Evolutionary conservation across 2,888 invertebrate species (phyloP), one percentile per base, ranked within the genome.

Genomic region (Stramonita haemastoma): DNA sequence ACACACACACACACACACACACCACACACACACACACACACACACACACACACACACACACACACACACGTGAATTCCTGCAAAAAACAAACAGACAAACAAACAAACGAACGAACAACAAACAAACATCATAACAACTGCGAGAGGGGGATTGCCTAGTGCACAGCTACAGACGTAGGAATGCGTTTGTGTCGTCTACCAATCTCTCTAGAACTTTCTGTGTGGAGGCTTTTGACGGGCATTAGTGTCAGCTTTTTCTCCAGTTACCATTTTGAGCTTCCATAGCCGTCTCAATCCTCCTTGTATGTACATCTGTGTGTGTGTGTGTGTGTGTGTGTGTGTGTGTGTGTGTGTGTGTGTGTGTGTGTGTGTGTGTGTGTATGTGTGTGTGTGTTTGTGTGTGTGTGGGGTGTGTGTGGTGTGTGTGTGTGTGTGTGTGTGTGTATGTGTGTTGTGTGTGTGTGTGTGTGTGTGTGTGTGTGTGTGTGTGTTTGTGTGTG

Each of bases 291-390:
- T n/a, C 11, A 2, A n/a, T 73, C n/a, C 2, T n/a, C 22, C 26
- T 13, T 70, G 70, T 70, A 22, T n/a, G 73, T 73, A 26, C 26
- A 29, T 73, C 22, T 73, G 73, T 73, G 73, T n/a, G 73, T 73
- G 73, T 2, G 73, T 73, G 73, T n/a, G 73, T 73, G 73, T n/a
- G 73, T 73, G 73, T n/a, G 73, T 73, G 73, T 73, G 73, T 73
- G 73, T 73, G 73, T 73, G 73, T 73, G 73, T 73, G 73, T n/a
- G 73, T 73, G 73, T 73, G 73, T 73, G 73, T 70, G 70, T 22
- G 70, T 70, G 70, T 22, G 70, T 70, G 70, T 22, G 70, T 73
- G 73, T n/a, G 73, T 73, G 73, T 73, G 73, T 73, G 73, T 73
- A 26, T 66, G 26, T 22, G 66, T 66, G 66, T 66, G 66, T 66